Base-by-base conservation (phyloP, 1,140 invertebrate species). In the Ceratosolen solmsi region DNA sequence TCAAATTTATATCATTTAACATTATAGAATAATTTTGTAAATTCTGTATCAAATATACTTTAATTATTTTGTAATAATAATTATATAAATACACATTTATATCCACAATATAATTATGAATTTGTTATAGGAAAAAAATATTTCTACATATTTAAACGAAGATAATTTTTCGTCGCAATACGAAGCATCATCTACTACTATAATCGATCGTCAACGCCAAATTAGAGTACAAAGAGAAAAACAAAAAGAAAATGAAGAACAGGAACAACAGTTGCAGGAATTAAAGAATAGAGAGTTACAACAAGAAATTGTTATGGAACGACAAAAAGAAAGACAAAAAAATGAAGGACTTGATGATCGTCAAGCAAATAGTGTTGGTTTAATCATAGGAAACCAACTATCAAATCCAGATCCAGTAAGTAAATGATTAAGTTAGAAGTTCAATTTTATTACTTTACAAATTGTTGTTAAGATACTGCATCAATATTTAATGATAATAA, bases 301-400 rank as follows among this genome's bases (percentile, higher is more conserved):
- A 68, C 88, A 88, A n/a, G 85, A 92, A 85, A 87, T 86, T 0
- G 90, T 90, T 11, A 91, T 89, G 33, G 91, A 93, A 63, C 87
- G 87, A 56, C 87, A 89, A 81, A 89, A 89, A 84, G 89, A 92
- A 81, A 89, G 90, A 85, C 88, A 93, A 84, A 38, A 93, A 86
- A 80, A 84, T 0, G 86, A 87, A 38, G 73, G 83, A 27, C 71
- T 84, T 38, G 87, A 89, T 5, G 49, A 80, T 51, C 83, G 85
- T 71, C 87, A 88, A 79, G 70, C 86, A n/a, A 83, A 87, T 79
- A 91, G 92, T 27, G 91, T 94, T 84, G 94, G 95, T 75, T 93
- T 96, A 85, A 92, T 96, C 30, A 95, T 96, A 84, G 95, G 94
- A 80, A 93, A 92, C 79, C 94, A 95, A 85, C 87, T 94, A 36